phyloP scores from a whole-genome alignment of 2,797 vertebrate genomes.

The Acanthis flammea region DNA sequence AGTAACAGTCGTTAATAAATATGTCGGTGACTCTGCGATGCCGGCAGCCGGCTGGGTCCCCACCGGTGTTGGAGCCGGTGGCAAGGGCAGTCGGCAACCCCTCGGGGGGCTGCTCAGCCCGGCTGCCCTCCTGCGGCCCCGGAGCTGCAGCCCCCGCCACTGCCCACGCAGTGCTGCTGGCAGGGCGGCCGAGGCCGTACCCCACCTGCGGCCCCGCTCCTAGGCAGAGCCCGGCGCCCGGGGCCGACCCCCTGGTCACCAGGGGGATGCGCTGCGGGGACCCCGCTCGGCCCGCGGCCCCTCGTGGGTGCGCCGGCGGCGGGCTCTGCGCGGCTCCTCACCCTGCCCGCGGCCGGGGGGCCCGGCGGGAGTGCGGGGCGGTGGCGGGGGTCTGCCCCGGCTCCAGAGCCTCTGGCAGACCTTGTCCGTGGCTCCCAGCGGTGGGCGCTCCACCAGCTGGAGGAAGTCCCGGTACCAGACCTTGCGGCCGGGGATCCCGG shows the following conservation, averaged over 20 bases:
- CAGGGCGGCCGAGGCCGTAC: background rate
- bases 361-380: background rate
- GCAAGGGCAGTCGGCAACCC: background rate
- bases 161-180: background rate
- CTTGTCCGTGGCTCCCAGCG: constrained; percentile 82
- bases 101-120: background rate
- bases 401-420: constrained; percentile 89
- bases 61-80: background rate
- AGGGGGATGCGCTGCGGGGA: constrained; percentile 81
- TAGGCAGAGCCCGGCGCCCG: constrained; percentile 10
- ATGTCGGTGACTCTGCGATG: constrained; percentile 3
- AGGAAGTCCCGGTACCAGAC: constrained; percentile 97
- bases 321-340: constrained; percentile 83
- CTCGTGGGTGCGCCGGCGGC: constrained; percentile 85
- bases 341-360: constrained; percentile 76
- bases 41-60: background rate
- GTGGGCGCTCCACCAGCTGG: constrained; percentile 92
- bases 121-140: background rate
- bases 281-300: constrained; percentile 82
- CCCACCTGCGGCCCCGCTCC: background rate
- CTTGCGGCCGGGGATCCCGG: constrained; percentile 75
- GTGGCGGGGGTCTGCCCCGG: constrained; percentile 70
- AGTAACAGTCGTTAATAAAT: constrained; percentile 76
- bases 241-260: constrained; percentile 69
- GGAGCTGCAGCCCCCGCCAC: background rate